phyloP scores from a whole-genome alignment of 2,113 vertebrate species.

The Paracyprichromis sp. region DNA sequence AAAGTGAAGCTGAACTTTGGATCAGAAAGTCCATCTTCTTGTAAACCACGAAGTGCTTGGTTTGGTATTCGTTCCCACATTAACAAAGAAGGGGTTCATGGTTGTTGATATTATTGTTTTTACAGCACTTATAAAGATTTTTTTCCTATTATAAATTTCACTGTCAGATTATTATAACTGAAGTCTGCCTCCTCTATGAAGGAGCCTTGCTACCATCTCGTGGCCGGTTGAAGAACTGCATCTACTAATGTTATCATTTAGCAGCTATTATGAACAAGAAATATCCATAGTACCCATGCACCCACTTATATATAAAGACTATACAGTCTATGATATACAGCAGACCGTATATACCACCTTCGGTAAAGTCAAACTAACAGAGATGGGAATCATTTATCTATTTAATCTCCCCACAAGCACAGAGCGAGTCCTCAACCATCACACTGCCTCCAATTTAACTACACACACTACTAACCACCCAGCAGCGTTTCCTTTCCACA shows the following conservation, averaged over 20 bases:
- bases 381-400: neutral
- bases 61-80: neutral
- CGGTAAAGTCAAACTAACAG: neutral
- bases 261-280: neutral
- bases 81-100: neutral
- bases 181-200: neutral
- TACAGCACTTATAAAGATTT: neutral
- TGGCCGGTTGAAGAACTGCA: neutral
- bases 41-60: neutral
- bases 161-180: neutral
- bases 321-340: neutral
- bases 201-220: constrained; percentile 10
- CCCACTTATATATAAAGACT: neutral
- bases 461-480: neutral
- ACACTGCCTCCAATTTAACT: neutral
- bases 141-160: neutral
- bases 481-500: neutral
- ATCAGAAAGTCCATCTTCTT: neutral
- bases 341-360: fast-evolving
- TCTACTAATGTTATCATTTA: neutral
- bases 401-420: neutral
- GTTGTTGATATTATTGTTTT: neutral
- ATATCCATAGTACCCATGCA: neutral
- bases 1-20: neutral
- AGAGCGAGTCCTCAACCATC: neutral